Evolutionary conservation across 2,113 vertebrate genomes (phyloP).

Genomic region (Trichomycterus rosablanca): DNA sequence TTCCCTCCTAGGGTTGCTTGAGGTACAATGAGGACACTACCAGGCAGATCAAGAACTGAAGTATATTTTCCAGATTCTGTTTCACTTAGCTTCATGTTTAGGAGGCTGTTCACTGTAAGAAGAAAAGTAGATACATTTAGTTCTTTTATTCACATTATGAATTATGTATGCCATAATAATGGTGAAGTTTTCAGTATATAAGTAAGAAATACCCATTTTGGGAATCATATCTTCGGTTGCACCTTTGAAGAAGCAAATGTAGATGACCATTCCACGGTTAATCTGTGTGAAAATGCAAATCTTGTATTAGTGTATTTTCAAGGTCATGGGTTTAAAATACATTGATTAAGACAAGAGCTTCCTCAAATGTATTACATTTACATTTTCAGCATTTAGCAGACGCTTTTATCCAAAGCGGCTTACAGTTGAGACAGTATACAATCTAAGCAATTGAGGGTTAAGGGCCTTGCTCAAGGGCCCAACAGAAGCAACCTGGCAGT

Average conservation of each 20-base stretch:
- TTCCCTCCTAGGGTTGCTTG: conserved; percentile 89
- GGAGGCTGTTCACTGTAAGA: conserved; percentile 72
- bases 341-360: too few species aligned
- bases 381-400: too few species aligned
- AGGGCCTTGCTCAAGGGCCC: too few species aligned
- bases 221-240: conserved; percentile 79
- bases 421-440: too few species aligned
- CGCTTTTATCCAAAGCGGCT: too few species aligned
- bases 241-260: conserved; percentile 92
- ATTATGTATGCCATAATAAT: neutral
- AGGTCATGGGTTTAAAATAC: neutral
- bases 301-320: neutral
- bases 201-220: conserved; percentile 80
- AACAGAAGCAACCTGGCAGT: too few species aligned
- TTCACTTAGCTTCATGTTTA: conserved; percentile 88
- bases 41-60: conserved; percentile 83
- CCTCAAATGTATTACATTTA: too few species aligned
- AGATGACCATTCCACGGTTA: conserved; percentile 84
- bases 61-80: conserved; percentile 71
- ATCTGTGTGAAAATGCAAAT: conserved; percentile 66
- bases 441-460: too few species aligned
- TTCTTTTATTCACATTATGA: neutral
- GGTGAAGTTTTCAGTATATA: neutral
- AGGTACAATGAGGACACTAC: conserved; percentile 81
- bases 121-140: neutral